phyloP scores from a whole-genome alignment of 2,797 vertebrate species.

The Melanotaenia pygmaea region DNA sequence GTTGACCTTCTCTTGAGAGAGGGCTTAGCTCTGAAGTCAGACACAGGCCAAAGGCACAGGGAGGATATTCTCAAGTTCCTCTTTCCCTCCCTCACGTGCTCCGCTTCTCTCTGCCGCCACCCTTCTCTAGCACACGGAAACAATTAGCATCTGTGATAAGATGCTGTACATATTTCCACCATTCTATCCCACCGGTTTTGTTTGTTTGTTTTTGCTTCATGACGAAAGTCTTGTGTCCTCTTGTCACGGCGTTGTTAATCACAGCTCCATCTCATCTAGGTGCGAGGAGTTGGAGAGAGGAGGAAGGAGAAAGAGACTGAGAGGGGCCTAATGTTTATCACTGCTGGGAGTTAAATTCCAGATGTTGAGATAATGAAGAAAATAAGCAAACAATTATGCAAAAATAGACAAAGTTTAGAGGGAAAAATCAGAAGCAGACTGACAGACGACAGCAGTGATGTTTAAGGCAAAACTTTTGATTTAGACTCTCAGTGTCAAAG shows the following conservation, averaged over 20 bases:
- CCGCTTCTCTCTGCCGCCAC: constrained; percentile 44
- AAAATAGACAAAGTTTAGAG: constrained; percentile 77
- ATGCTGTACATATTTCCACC: constrained; percentile 79
- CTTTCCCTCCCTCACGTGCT: constrained; percentile 62
- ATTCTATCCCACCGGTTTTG: constrained; percentile 76
- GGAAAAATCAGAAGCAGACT: constrained; percentile 65
- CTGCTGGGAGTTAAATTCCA: constrained; percentile 79
- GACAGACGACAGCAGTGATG: constrained; percentile 63
- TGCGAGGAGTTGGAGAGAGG: constrained; percentile 62
- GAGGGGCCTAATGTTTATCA: constrained; percentile 81
- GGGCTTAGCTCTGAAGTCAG: constrained; percentile 78
- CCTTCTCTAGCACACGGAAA: constrained; percentile 73
- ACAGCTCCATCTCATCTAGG: constrained; percentile 74
- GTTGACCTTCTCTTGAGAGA: constrained; percentile 79
- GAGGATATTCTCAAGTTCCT: constrained; percentile 82
- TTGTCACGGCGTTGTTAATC: constrained; percentile 76
- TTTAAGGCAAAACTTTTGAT: constrained; percentile 44
- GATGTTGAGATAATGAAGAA: constrained; percentile 80
- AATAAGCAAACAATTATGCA: constrained; percentile 81
- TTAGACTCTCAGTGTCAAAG: constrained; percentile 17
- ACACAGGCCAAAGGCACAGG: constrained; percentile 73
- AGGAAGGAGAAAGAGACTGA: constrained; percentile 63
- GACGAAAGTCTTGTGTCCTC: constrained; percentile 71
- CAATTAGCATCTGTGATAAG: constrained; percentile 83
- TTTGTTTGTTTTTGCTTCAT: constrained; percentile 77